These are phyloP conservation scores for Syngnathus acus DNA, from an alignment of 2,797 vertebrate genomes.

Conservation along the genomic window DNA sequence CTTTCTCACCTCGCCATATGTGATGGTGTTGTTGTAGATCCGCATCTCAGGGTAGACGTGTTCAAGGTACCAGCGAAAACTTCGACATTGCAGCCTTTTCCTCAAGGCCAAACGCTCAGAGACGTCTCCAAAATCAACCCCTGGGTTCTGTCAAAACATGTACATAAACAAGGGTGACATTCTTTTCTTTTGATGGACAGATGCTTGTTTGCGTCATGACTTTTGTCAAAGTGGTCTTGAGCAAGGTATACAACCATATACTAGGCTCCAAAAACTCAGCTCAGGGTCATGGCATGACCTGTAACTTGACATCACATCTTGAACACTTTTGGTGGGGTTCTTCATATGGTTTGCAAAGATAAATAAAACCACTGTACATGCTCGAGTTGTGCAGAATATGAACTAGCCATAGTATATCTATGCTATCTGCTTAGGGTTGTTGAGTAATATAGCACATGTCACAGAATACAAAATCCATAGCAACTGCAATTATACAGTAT, in stretches of 20 bases:
- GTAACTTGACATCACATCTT: neutral
- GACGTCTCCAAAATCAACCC: constrained; percentile 95
- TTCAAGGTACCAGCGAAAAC: constrained; percentile 96
- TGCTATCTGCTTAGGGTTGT: neutral
- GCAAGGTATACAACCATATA: neutral
- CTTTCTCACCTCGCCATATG: constrained; percentile 89
- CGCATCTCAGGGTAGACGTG: constrained; percentile 98
- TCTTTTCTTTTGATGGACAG: neutral
- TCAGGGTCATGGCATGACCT: neutral
- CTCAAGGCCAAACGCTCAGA: constrained; percentile 87
- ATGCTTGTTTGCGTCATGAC: neutral
- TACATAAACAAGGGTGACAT: constrained; percentile 13
- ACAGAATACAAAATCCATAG: neutral
- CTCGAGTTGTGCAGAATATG: neutral
- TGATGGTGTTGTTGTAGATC: constrained; percentile 95
- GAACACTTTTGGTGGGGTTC: neutral
- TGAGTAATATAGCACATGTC: neutral
- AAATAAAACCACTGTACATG: neutral
- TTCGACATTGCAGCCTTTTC: constrained; percentile 85
- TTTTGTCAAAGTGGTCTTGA: neutral
- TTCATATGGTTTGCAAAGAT: neutral
- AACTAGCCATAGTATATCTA: neutral
- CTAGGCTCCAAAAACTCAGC: neutral
- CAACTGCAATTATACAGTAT: neutral
- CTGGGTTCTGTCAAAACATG: constrained; percentile 78